These are phyloP conservation scores for Epinotia demarniana DNA, from an alignment of 2,888 invertebrate genomes.

Conservation along the genomic window DNA sequence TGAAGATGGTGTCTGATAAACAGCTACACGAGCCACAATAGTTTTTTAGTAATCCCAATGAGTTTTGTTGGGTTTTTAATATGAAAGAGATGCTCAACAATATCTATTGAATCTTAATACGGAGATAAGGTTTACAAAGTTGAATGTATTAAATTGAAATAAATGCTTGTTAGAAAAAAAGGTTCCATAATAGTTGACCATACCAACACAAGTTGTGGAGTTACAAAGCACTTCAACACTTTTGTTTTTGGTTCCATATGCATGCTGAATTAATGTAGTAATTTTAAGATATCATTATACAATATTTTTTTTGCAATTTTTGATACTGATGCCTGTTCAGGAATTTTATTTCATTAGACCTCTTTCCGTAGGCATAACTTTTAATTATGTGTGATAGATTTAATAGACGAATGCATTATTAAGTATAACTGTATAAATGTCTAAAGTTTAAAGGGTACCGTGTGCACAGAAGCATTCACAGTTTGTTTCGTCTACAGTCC, in stretches of 20 bases:
- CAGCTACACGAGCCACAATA: constrained; percentile 65
- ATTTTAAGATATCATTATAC: too few relatives aligned
- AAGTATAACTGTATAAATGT: not conserved
- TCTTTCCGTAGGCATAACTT: too few relatives aligned
- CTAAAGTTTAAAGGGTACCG: not conserved
- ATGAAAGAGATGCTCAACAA: constrained; percentile 45
- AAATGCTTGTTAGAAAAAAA: constrained; percentile 29
- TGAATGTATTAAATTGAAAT: constrained; percentile 42
- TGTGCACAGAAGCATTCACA: constrained; percentile 1
- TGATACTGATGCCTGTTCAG: too few relatives aligned
- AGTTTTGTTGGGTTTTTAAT: constrained; percentile 52
- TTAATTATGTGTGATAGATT: too few relatives aligned
- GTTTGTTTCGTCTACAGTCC: not conserved
- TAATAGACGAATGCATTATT: too few relatives aligned
- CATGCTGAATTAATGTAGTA: not conserved
- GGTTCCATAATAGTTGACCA: not conserved
- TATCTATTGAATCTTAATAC: constrained; percentile 45
- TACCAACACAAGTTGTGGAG: not conserved
- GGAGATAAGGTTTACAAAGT: constrained; percentile 36
- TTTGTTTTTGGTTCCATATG: not conserved
- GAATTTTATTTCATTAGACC: too few relatives aligned
- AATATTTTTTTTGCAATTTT: too few relatives aligned
- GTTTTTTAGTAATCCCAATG: constrained; percentile 66
- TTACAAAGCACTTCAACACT: not conserved
- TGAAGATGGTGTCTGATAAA: constrained; percentile 69